Evolutionary conservation across 2,888 invertebrate species (phyloP).

Genomic region (Tetheella fluctuosa): DNA sequence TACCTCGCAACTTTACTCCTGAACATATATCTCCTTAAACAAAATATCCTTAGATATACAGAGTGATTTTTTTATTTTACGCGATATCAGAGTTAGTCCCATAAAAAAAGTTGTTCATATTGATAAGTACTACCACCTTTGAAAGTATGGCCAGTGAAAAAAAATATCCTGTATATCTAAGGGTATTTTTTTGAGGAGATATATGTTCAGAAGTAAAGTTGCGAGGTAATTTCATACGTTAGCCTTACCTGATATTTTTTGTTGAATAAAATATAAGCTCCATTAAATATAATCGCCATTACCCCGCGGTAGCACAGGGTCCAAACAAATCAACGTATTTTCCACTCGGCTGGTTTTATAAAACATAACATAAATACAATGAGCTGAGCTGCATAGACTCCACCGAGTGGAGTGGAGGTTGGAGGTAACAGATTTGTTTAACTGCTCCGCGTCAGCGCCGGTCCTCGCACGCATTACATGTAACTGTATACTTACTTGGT

Average conservation of each 20-base stretch:
- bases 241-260: not conserved
- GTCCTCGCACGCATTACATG: no score
- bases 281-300: not conserved
- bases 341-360: not conserved
- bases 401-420: not conserved
- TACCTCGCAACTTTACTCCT: no score
- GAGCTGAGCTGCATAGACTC: not conserved
- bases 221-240: not conserved
- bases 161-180: no score
- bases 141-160: no score
- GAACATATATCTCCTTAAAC: no score
- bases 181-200: no score
- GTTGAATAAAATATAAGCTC: not conserved
- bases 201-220: not conserved
- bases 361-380: not conserved
- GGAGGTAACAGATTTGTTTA: not conserved
- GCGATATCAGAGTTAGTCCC: no score
- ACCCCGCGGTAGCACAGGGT: not conserved
- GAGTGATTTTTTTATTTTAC: no score
- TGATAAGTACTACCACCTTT: no score
- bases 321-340: conserved; percentile 1
- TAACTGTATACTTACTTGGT: no score
- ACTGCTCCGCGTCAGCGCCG: not conserved
- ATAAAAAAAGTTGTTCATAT: no score
- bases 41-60: no score